Base-by-base conservation (phyloP, 1,140 invertebrate genomes). In the Temnothorax nylanderi region DNA sequence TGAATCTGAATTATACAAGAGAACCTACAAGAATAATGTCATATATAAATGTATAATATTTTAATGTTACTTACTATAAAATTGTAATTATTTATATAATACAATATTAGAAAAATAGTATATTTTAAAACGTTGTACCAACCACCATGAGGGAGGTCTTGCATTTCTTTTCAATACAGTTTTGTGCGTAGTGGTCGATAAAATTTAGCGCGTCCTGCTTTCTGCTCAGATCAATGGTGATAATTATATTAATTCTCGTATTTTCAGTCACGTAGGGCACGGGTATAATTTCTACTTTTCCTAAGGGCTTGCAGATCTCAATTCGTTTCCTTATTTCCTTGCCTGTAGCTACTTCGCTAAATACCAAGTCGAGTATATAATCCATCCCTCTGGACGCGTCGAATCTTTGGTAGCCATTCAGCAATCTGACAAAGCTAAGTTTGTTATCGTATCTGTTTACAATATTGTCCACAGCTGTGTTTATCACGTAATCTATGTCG, bases 241-340 rank as follows among this genome's bases (percentile, higher is more conserved):
- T 91, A 85, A 99, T 93, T 76, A 99, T 95, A 89, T 97, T 97
- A 2, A 99, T 96, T 88, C 97, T 95, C 3, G 97, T 97, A 92
- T 97, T 98, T 96, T 99, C 98, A 0, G 98, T 99, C 3, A 99
- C 98, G 94, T 99, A 99, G 2, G 98, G 98, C 92, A 98, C 97
- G 4, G 97, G 97, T 10, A 99, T 96, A 58, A 99, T 96, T 95
- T 99, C 98, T 4, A 98, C 97, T 92, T 97, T 97, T 34, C 98
- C 97, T 64, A 99, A 94, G 1, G 98, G 97, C 90, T 99, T 97
- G 69, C 97, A 96, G 47, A 97, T 96, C 95, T 98, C 96, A 74
- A 97, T 94, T 89, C 96, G 94, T 89, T 96, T 96, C 1, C 89
- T 92, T 7, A 95, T 71, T 92, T 94, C 92, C 76, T 91, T 94